phyloP scores from a whole-genome alignment of 2,888 invertebrate species.

The Mesopsocus fuscifrons region DNA sequence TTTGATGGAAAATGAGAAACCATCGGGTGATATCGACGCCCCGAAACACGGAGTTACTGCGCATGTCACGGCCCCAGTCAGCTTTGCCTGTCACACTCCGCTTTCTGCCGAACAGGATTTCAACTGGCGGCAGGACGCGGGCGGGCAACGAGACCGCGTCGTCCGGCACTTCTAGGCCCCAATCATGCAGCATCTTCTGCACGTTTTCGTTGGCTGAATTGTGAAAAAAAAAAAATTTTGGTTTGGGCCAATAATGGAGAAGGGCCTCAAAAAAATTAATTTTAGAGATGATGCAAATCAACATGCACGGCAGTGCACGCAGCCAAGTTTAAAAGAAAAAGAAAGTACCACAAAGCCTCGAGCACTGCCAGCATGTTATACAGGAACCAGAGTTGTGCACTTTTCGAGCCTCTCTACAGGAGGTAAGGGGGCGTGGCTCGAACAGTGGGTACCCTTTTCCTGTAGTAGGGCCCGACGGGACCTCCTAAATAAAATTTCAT shows the following conservation, averaged over 20 bases:
- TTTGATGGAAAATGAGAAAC: conserved; percentile 46
- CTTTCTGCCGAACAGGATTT: conserved; percentile 38
- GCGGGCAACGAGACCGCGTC: conserved; percentile 38
- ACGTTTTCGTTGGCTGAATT: conserved; percentile 38
- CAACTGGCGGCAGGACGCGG: conserved; percentile 43
- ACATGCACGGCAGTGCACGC: no score
- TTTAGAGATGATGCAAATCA: background rate
- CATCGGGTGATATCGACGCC: conserved; percentile 51
- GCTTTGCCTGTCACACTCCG: conserved; percentile 29
- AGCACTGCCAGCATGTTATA: no score
- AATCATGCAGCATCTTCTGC: conserved; percentile 44
- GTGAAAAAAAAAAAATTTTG: conserved; percentile 22
- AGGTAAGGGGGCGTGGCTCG: no score
- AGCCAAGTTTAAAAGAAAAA: no score
- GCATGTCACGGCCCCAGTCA: conserved; percentile 49
- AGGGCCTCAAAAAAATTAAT: background rate
- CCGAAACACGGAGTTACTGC: conserved; percentile 39
- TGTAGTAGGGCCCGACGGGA: no score
- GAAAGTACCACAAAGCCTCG: no score
- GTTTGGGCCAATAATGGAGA: no score
- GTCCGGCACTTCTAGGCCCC: conserved; percentile 53
- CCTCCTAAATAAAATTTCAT: no score
- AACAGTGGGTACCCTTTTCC: no score
- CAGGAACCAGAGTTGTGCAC: no score
- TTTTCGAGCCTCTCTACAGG: no score